These are phyloP conservation scores for Apodemus speciosus DNA, from an alignment of 2,113 vertebrate species.

Conservation along the genomic window DNA sequence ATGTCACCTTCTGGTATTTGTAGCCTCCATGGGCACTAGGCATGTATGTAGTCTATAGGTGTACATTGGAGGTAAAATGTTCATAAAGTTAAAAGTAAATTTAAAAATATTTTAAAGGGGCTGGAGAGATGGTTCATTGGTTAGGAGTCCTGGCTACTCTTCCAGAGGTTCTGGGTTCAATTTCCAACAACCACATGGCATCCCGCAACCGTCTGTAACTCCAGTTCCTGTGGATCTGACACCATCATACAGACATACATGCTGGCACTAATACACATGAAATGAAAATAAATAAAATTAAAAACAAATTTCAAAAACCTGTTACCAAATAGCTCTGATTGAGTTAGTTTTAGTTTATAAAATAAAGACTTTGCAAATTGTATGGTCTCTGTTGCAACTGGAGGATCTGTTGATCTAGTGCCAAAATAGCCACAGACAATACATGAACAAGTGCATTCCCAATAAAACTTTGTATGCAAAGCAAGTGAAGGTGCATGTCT, in stretches of 20 bases:
- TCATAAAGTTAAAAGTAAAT: neutral
- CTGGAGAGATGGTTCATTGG: no score
- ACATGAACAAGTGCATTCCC: neutral
- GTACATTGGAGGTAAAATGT: neutral
- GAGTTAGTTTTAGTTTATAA: conserved; percentile 51
- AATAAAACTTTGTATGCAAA: neutral
- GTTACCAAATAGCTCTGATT: conserved; percentile 50
- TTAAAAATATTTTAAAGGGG: neutral
- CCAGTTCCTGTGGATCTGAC: no score
- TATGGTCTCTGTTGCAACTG: neutral
- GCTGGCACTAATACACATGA: no score
- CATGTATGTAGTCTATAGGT: neutral
- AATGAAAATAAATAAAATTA: no score
- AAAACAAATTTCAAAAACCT: neutral
- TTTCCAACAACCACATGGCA: no score
- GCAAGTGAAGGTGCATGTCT: neutral
- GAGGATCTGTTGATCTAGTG: neutral
- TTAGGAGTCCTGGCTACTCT: no score
- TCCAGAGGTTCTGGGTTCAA: no score
- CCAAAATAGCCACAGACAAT: neutral
- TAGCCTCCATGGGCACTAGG: neutral
- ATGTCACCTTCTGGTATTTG: neutral
- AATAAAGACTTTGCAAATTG: neutral
- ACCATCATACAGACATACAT: no score
- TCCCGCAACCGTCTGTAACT: no score